Evolutionary conservation across 1,140 invertebrate genomes (phyloP), one percentile per base, ranked within the genome.

Genomic region (Aphelinus certus): DNA sequence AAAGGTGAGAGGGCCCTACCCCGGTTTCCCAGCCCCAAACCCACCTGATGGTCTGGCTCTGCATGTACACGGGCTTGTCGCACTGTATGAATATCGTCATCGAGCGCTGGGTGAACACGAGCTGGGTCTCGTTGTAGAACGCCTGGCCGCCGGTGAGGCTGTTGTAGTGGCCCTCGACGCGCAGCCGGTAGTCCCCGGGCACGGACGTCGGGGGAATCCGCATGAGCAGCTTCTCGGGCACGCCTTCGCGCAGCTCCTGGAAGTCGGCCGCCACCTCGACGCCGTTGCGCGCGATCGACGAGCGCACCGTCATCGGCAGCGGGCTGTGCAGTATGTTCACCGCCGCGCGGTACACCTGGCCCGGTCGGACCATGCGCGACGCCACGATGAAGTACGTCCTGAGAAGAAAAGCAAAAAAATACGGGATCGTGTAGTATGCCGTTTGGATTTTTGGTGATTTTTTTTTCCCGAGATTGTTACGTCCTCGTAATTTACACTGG

Each of bases 81-180:
- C 96, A 93, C 87, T 98, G 97, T 79, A 99, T 94, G 79, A 98
- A 96, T 76, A 98, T 95, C 0, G 97, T 96, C 94, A 97, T 96
- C 5, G 95, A 96, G n/a, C 95, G 87, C 80, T 94, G 93, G 0
- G 94, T 96, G 82, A 97, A 97, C 7, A 89, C 88, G 7, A 97
- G 86, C 73, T 90, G 85, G 0, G 95, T 95, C 83, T 96, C 94
- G 79, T 97, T 97, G 7, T 92, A 84, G 84, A 97, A 97, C 0
- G 94, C 94, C 26, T 93, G 91, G 3, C 95, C 96, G 42, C 95
- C 95, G 42, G 95, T 91, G 1, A 95, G 89, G 74, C 93, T 92
- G 76, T 96, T 93, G 82, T 95, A 95, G 69, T 94, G 91, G 0
- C 97, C 97, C 87, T 98, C 96, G 0, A 98, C 92, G 10, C 95